These are phyloP conservation scores for Syngnathus scovelli DNA, from an alignment of 2,113 vertebrate genomes.

Conservation along the genomic window DNA sequence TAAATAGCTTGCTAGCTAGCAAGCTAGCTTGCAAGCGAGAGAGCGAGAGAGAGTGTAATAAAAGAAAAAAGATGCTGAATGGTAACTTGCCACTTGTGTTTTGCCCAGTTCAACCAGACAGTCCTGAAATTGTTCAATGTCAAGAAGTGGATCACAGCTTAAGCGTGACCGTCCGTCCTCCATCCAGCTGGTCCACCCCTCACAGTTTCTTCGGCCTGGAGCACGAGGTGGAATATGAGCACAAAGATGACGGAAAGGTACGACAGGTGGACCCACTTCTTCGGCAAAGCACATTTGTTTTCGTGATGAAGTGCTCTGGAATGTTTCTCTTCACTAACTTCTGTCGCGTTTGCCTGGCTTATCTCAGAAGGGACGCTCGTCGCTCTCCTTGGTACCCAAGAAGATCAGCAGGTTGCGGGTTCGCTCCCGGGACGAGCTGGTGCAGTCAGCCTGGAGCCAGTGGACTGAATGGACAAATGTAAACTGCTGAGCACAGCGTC, in stretches of 20 bases:
- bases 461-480: slow-evolving; percentile 73
- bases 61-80: no score
- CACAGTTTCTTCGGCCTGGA: slow-evolving; percentile 70
- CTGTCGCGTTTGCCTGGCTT: slow-evolving; percentile 15
- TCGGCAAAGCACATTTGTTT: not conserved
- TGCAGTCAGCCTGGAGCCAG: slow-evolving; percentile 64
- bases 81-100: not conserved
- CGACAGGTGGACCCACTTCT: not conserved
- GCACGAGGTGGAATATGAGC: slow-evolving; percentile 63
- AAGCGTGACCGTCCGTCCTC: slow-evolving; percentile 53
- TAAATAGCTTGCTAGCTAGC: no score
- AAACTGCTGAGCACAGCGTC: slow-evolving; percentile 49
- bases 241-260: slow-evolving; percentile 59
- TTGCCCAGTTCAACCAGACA: slow-evolving; percentile 56
- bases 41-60: no score
- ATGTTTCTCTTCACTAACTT: not conserved
- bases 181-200: slow-evolving; percentile 65
- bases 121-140: slow-evolving; percentile 37
- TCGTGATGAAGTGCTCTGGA: not conserved
- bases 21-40: no score
- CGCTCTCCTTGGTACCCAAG: slow-evolving; percentile 32
- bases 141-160: slow-evolving; percentile 19
- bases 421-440: slow-evolving; percentile 66
- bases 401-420: slow-evolving; percentile 56
- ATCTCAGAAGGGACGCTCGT: slow-evolving; percentile 20